A percentile compares a stretch with the other conserved stretches of the same genome.
These are phyloP conservation scores for Thera obeliscata DNA, from an alignment of 2,888 invertebrate genomes.

Conservation along the genomic window DNA sequence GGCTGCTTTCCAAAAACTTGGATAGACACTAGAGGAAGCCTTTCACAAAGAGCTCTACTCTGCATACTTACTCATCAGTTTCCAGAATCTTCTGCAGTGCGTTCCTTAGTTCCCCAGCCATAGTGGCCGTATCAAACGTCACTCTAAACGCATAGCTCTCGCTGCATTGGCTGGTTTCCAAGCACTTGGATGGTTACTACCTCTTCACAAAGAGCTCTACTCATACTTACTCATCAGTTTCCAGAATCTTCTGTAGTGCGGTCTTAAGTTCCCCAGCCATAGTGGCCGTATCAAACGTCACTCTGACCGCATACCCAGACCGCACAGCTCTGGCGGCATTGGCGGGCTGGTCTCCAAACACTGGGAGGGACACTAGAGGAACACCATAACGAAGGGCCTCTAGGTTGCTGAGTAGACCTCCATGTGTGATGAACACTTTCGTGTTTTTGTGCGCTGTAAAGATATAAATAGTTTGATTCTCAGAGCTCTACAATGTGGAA, in stretches of 20 bases:
- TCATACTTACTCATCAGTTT: slow-evolving; percentile 45
- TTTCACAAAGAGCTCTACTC: slow-evolving; percentile 48
- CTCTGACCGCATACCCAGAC: slow-evolving; percentile 47
- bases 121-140: slow-evolving; percentile 32
- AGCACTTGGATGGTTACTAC: slow-evolving; percentile 58
- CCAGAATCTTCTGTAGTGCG: slow-evolving; percentile 46
- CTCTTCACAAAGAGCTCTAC: neutral
- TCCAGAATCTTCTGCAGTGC: slow-evolving; percentile 46
- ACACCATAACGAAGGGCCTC: slow-evolving; percentile 53
- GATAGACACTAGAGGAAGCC: slow-evolving; percentile 50
- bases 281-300: slow-evolving; percentile 36
- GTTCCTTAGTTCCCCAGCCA: slow-evolving; percentile 37
- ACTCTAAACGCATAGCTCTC: slow-evolving; percentile 47
- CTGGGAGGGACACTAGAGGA: slow-evolving; percentile 50
- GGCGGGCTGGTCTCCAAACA: slow-evolving; percentile 57
- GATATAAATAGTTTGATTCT: no score
- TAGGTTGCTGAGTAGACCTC: slow-evolving; percentile 53
- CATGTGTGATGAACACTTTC: slow-evolving; percentile 56
- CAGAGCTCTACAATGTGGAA: no score
- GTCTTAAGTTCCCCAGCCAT: slow-evolving; percentile 39
- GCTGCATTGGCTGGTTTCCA: slow-evolving; percentile 59
- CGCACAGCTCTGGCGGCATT: slow-evolving; percentile 48
- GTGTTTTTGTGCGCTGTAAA: slow-evolving; percentile 54
- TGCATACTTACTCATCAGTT: slow-evolving; percentile 47
- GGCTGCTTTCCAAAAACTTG: slow-evolving; percentile 59